Base-by-base conservation (phyloP, 2,888 invertebrate genomes). In the Sphaerophoria taeniata region DNA sequence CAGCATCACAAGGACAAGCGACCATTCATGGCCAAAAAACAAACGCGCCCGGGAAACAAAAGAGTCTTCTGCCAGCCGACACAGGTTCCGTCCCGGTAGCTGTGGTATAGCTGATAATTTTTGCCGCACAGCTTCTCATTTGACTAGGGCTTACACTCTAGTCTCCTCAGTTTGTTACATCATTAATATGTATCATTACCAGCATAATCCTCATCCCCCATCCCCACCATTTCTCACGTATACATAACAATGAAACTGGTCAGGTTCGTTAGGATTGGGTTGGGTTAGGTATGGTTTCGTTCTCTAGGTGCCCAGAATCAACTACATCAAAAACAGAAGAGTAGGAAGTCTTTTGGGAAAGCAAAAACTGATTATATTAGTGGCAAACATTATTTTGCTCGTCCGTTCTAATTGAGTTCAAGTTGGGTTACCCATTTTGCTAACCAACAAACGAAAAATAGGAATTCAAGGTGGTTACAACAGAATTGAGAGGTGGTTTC, bases 181-280 rank as follows among this genome's bases (percentile, higher is more conserved):
- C 85, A 80, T 85, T 80, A 85, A 80, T 80, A 76, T 85, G 84
- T 80, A 85, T 85, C 85, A 85, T 85, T 80, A 85, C 85, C 80
- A 85, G 79, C 67, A 85, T 85, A 79, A 85, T 85, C 85, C 73
- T 72, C 69, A 67, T 14, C 72, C 70, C 43, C 31, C 51, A 24
- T 36, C n/a, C n/a, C n/a, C n/a, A n/a, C n/a, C n/a, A n/a, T n/a
- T n/a, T n/a, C n/a, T n/a, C 24, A 24, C 24, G 24, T 24, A 24
- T 24, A 24, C 49, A 36, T 12, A 6, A 45, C 34, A 61, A 61
- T 33, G n/a, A 33, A 49, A n/a, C 56, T 55, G 51, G 43, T 16
- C 51, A 39, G 43, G 24, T 24, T 24, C 24, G 24, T 24, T 24
- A 24, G 24, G 24, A 2, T 24, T 24, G 24, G 24, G 24, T 24